Base-by-base conservation (phyloP, 2,797 vertebrate species). In the Hoplostethus atlanticus region DNA sequence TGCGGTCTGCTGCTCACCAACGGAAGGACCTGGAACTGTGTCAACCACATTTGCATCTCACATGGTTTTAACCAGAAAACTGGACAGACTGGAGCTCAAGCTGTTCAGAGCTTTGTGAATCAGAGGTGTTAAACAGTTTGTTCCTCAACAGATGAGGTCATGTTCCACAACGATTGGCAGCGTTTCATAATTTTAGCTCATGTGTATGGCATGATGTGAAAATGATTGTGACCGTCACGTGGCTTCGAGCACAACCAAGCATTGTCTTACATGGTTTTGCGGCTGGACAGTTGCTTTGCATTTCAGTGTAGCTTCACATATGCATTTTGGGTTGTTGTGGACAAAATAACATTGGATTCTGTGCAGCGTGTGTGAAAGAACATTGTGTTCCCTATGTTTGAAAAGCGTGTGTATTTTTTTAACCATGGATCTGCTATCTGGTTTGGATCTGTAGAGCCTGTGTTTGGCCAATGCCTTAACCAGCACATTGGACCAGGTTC, bases 401-500 rank as follows among this genome's bases (percentile, higher is more conserved):
- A 83, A 78, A 74, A 66, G 12, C 15, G 17, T 76, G 62, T 58
- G 61, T n/a, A 16, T 54, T 48, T 25, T 74, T 76, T 48, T 53
- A 62, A 67, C 60, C 64, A 16, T 65, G 15, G 65, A 54, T 82
- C 76, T 73, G 56, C 73, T 84, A 86, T 91, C 84, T 89, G 73
- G 56, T 58, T 78, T 69, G 46, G 62, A 87, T 91, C 80, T 81
- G 71, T 34, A 63, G 55, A 66, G 69, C 50, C 76, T 77, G 52
- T 86, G 83, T 84, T 91, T 85, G 76, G 79, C 76, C 52, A 57
- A 42, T 67, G 66, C 66, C 31, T 66, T 65, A 77, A 86, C 81
- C 81, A 64, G 65, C 69, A 75, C 59, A 15, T 34, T 83, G 77
- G 66, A 86, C 81, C 53, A 38, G 47, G 80, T 87, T 84, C 65